These are phyloP conservation scores for Pycnonotus jocosus DNA, from an alignment of 2,113 vertebrate species.

Conservation along the genomic window DNA sequence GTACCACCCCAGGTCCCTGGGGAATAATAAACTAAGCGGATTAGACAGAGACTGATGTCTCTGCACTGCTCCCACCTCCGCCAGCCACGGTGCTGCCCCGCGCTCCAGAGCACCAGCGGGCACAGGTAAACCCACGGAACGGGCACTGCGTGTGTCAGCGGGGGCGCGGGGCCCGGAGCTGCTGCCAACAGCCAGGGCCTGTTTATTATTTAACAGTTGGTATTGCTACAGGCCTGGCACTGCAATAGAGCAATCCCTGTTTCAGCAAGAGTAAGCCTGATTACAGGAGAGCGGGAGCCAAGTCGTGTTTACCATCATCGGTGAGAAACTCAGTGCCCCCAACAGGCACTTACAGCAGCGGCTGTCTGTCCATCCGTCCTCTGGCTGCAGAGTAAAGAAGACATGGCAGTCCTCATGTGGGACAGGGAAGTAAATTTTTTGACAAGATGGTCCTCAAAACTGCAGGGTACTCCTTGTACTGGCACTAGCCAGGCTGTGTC, in stretches of 20 bases:
- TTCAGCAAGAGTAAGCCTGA: conserved; percentile 74
- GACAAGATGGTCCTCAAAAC: neutral
- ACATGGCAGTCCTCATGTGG: rapidly evolving
- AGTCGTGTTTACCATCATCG: conserved; percentile 73
- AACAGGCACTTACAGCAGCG: neutral
- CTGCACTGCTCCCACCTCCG: conserved; percentile 3
- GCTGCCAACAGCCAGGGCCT: conserved; percentile 76
- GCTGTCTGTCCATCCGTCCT: rapidly evolving
- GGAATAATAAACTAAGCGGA: conserved; percentile 73
- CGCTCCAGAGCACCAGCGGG: conserved; percentile 17
- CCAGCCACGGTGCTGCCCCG: neutral
- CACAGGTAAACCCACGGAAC: conserved; percentile 71
- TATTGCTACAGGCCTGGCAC: conserved; percentile 81
- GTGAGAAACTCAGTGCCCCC: conserved; percentile 68
- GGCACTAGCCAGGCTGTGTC: neutral
- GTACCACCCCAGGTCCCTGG: conserved; percentile 57
- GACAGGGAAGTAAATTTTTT: neutral
- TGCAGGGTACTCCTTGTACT: neutral
- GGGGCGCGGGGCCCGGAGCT: conserved; percentile 24
- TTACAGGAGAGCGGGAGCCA: conserved; percentile 71
- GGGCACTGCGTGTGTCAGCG: conserved; percentile 27
- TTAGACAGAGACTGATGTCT: conserved; percentile 69
- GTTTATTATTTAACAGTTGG: conserved; percentile 88
- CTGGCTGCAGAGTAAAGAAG: neutral
- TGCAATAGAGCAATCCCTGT: conserved; percentile 75